Base-by-base conservation (phyloP, 1,140 invertebrate species). In the Cryptotermes secundus region DNA sequence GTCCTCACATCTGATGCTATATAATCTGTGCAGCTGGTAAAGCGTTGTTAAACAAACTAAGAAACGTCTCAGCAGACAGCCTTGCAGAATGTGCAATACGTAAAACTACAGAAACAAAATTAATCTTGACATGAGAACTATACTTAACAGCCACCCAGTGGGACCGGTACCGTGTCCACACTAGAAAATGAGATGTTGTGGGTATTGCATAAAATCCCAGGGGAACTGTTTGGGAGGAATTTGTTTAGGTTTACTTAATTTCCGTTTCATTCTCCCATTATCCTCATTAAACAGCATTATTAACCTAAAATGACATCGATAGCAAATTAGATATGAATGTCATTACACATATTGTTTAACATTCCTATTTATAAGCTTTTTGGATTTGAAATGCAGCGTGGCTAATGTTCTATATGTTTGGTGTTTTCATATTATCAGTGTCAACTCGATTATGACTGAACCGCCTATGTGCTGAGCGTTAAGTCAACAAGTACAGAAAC, bases 341-440 rank as follows among this genome's bases (percentile, higher is more conserved):
- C 53, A 59, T 59, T 59, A n/a, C 24, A 22, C 53, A 59, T 59
- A 59, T 59, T 59, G 53, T 59, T 59, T 59, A 59, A 59, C 53
- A 59, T 59, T 59, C 19, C 53, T 59, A 59, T 59, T 59, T 59
- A 59, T n/a, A 59, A 59, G 53, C 53, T 59, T 59, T 59, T 59
- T 59, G 53, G 53, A 59, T 59, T 59, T 59, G 53, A 59, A 59
- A 59, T 59, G 19, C 53, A 59, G 53, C 26, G 24, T 59, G 53
- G 53, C 16, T 59, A 59, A 59, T 59, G 53, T 59, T 59, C 53
- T 59, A 22, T 59, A 19, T 59, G 53, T 59, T 59, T 59, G 53
- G 53, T n/a, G 53, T 24, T 59, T 59, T 59, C 53, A 59, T 59
- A 59, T 59, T 59, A 59, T 59, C 53, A 22, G 26, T 59, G 53